phyloP scores from a whole-genome alignment of 2,113 vertebrate species.

The Tursiops truncatus region DNA sequence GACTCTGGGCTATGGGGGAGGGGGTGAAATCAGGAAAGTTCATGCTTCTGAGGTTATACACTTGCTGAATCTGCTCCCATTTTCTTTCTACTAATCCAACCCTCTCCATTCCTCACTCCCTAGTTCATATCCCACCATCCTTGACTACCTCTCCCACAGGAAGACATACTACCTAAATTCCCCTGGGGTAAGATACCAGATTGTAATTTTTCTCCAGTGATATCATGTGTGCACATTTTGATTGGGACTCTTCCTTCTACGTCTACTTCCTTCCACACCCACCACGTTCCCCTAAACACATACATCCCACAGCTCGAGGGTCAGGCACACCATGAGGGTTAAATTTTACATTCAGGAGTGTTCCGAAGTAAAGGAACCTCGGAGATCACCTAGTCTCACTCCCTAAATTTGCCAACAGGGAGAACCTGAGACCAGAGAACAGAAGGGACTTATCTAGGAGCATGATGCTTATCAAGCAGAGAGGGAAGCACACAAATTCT shows the following conservation, averaged over 20 bases:
- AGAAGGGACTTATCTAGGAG: background rate
- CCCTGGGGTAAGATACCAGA: background rate
- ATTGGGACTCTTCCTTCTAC: background rate
- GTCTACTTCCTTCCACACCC: background rate
- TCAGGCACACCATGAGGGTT: background rate
- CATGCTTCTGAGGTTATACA: background rate
- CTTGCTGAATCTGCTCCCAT: background rate
- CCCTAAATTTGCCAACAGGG: background rate
- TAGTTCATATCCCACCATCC: background rate
- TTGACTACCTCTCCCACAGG: background rate
- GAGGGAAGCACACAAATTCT: background rate
- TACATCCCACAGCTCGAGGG: background rate
- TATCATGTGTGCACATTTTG: background rate
- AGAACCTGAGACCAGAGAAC: background rate
- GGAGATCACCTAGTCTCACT: background rate
- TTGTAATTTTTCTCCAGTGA: background rate
- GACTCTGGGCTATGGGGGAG: background rate
- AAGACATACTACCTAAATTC: background rate
- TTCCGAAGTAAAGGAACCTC: background rate
- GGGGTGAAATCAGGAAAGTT: background rate
- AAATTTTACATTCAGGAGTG: background rate
- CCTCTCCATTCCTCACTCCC: background rate
- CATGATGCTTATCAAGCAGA: background rate
- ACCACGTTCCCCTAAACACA: background rate
- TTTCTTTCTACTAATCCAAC: background rate